Base-by-base conservation (phyloP, 2,797 vertebrate species). In the Adelosebastes latens region DNA sequence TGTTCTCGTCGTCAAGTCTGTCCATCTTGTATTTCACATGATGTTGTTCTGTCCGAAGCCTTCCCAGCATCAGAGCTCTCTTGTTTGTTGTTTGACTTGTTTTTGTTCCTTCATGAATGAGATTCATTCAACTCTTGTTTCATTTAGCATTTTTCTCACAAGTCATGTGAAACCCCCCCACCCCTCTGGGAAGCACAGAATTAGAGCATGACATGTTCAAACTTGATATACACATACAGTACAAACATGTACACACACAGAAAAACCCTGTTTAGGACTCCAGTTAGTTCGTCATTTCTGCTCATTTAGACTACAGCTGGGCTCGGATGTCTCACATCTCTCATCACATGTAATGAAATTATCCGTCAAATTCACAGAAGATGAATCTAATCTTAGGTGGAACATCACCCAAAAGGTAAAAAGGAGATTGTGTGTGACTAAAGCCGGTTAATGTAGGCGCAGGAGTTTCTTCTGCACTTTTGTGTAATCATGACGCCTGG, bases 331-430 rank as follows among this genome's bases (percentile, higher is more conserved):
- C 70, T 83, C 72, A 77, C 83, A 83, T 66, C 83, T 84, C 79
- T 74, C 77, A 88, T 84, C 59, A 62, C 59, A 36, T 82, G 72
- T 86, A 79, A 77, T 77, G 36, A 80, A 88, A 86, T 87, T 79
- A 80, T 81, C 74, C 56, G 2, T 80, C 66, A 75, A 58, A 88
- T 56, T 71, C 59, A 70, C 55, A 59, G 70, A 82, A 27, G 67
- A 73, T 79, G 66, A 70, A 79, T 82, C 29, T 53, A 59, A 85
- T 83, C 84, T 76, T 65, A 74, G 53, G 12, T 74, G 73, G 31
- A 85, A 74, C 75, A 68, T 83, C 73, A 83, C 36, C 83, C 72
- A 53, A 80, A 85, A 76, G 72, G 68, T 83, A 55, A 13, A 72
- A 77, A 53, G 3, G 22, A 59, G 25, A 66, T 62, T 74, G 36